A percentile compares a stretch with the other conserved stretches of the same genome.
Evolutionary conservation across 64 coral and sea anemone species (phyloP).

Genomic region (Dendrophyllia cribrosa): DNA sequence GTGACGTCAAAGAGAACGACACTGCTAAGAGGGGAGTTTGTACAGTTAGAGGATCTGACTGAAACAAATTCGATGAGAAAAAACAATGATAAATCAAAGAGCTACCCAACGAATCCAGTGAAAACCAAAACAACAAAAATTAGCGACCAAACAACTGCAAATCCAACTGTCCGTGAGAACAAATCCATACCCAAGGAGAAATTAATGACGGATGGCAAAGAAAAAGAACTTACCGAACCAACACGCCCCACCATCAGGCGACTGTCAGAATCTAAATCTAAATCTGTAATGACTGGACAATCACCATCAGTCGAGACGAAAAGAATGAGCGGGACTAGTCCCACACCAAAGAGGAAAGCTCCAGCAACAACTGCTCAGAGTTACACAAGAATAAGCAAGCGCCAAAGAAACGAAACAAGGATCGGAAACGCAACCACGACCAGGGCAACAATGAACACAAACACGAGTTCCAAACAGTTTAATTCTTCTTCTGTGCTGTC

Average conservation of each 20-base stretch:
- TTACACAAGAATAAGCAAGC: not conserved
- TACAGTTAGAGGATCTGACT: not conserved
- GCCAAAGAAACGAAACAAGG: not conserved
- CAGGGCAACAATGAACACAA: too few species aligned
- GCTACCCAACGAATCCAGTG: not conserved
- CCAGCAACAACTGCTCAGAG: not conserved
- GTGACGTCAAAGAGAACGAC: slow-evolving; percentile 14
- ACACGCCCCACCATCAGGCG: too few species aligned
- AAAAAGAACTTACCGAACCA: too few species aligned
- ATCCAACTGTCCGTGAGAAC: not conserved
- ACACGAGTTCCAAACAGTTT: too few species aligned
- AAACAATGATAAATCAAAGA: not conserved
- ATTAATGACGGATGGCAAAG: too few species aligned
- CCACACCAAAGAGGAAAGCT: too few species aligned
- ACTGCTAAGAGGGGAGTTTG: not conserved
- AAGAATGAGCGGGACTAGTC: too few species aligned
- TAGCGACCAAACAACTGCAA: not conserved
- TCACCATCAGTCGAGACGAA: too few species aligned
- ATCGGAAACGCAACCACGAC: too few species aligned
- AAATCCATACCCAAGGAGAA: too few species aligned
- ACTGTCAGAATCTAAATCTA: too few species aligned
- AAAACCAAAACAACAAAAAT: not conserved
- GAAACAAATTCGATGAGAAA: not conserved
- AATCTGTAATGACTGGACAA: too few species aligned
- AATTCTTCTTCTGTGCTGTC: not conserved